phyloP scores from a whole-genome alignment of 1,140 invertebrate species.

The Scaptomyza graminum region DNA sequence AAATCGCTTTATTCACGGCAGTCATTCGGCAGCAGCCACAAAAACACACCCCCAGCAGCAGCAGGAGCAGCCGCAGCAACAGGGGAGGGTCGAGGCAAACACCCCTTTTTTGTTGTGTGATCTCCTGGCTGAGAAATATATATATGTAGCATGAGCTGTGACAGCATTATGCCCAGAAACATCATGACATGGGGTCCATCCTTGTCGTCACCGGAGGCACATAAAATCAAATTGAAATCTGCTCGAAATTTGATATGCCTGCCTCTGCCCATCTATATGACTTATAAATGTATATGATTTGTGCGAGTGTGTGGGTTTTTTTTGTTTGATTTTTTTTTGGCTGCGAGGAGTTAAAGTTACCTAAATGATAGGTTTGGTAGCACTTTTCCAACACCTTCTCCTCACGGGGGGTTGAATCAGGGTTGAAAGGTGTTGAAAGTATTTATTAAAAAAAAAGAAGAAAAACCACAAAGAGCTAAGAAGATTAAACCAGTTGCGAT shows the following conservation, averaged over 20 bases:
- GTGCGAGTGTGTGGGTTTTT: slow-evolving; percentile 25
- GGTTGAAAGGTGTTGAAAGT: slow-evolving; percentile 15
- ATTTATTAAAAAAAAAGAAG: too few relatives aligned
- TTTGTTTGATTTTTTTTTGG: not conserved
- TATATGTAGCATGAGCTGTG: slow-evolving; percentile 26
- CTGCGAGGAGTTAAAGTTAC: slow-evolving; percentile 4
- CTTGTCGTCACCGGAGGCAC: slow-evolving; percentile 52
- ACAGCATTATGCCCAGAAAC: slow-evolving; percentile 34
- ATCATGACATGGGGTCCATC: not conserved
- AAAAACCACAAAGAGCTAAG: too few relatives aligned
- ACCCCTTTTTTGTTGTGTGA: slow-evolving; percentile 49
- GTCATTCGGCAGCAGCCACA: slow-evolving; percentile 52
- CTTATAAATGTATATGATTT: slow-evolving; percentile 34
- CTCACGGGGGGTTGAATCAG: not conserved
- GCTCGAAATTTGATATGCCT: slow-evolving; percentile 76
- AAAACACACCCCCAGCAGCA: slow-evolving; percentile 55
- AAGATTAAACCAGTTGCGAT: too few relatives aligned
- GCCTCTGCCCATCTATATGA: not conserved
- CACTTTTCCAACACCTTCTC: slow-evolving; percentile 20
- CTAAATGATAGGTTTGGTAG: slow-evolving; percentile 41
- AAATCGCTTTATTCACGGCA: slow-evolving; percentile 79
- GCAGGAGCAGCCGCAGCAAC: slow-evolving; percentile 1
- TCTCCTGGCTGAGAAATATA: slow-evolving; percentile 35
- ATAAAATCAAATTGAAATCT: slow-evolving; percentile 83
- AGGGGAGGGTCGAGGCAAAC: slow-evolving; percentile 6